Evolutionary conservation across 2,797 vertebrate genomes (phyloP), one percentile per base, ranked within the genome.

Genomic region (Okamejei kenojei): DNA sequence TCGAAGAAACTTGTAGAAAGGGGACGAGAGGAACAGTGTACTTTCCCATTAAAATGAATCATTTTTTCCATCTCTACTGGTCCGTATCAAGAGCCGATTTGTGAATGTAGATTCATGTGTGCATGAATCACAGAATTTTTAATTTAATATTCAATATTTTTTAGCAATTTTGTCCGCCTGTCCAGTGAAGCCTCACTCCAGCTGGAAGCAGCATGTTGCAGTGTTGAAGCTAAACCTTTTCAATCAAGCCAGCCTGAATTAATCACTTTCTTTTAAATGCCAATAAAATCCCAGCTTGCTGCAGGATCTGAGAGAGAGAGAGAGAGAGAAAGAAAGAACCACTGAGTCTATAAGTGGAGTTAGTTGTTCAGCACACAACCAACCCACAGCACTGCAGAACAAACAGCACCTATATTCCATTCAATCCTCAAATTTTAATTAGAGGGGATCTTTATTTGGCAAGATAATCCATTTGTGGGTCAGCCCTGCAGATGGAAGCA

Each of bases 181-280:
- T 61, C 54, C 26, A 35, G 61, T 32, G 65, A 88, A 88, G 0
- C 17, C 68, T 15, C 35, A 38, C 88, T 73, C 84, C 84, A 88
- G 84, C 61, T 91, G 88, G 32, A 21, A 90, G 19, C 21, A 38
- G n/a, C 88, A 71, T 73, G 65, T 71, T 45, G 88, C 73, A 91
- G 73, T 73, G 65, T 71, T 45, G 88, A 91, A 91, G 32, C 88
- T 74, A 45, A 91, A 91, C 65, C 68, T 91, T 91, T 91, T 73
- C 68, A 91, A 91, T 91, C 65, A 91, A 91, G 68, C 88, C 88
- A 91, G 88, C 7, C 88, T 91, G 68, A 91, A 74, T 91, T 91
- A 73, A 91, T 91, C 88, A 91, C 65, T 73, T 91, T 91, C 32
- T 73, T 73, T 73, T 45, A 35, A 91, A 71, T 74, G 61, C n/a